phyloP scores from a whole-genome alignment of 1,140 invertebrate genomes.

The Papilio xuthus region DNA sequence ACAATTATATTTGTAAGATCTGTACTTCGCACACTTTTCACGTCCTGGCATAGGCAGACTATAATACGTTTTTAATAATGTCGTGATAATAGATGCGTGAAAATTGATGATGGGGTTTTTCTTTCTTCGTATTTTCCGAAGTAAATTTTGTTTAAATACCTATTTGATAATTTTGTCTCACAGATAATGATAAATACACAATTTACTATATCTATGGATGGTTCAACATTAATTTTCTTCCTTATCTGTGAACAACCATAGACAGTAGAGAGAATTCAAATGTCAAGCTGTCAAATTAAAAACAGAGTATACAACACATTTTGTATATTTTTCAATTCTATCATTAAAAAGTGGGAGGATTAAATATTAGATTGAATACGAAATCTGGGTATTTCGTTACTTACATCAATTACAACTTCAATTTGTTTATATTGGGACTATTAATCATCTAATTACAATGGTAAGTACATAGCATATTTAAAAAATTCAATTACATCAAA shows the following conservation, averaged over 20 bases:
- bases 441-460: neutral
- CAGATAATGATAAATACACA: neutral
- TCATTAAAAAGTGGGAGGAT: constrained; percentile 14
- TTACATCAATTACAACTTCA: neutral
- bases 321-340: neutral
- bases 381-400: neutral
- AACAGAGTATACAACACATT: constrained; percentile 4
- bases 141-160: neutral
- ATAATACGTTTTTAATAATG: neutral
- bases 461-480: neutral
- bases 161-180: neutral
- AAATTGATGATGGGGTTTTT: neutral
- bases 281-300: neutral
- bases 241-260: no score
- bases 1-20: neutral
- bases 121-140: neutral
- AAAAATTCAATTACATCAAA: neutral
- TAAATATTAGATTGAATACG: neutral
- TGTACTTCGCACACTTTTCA: neutral
- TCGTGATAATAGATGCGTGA: neutral
- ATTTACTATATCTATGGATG: no score
- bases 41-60: neutral
- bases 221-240: no score
- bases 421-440: neutral
- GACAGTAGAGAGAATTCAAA: no score